These are phyloP conservation scores for Gobius niger DNA, from an alignment of 2,113 vertebrate genomes.

Conservation along the genomic window DNA sequence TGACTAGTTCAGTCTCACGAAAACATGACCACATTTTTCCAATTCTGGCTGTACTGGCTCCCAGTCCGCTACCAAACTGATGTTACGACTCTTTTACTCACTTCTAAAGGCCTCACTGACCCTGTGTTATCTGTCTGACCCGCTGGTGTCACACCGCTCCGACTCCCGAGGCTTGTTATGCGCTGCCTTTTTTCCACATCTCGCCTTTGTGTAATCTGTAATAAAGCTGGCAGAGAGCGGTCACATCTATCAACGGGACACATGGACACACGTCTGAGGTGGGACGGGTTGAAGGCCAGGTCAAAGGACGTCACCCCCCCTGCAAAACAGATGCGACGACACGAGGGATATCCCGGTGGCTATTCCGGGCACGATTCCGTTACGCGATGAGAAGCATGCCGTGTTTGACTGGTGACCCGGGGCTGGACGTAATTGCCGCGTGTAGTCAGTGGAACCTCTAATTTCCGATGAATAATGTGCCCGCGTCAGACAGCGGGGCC, in stretches of 20 bases:
- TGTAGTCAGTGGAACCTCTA: constrained; percentile 65
- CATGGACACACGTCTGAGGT: constrained; percentile 40
- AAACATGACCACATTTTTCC: no score
- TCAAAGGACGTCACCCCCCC: constrained; percentile 6
- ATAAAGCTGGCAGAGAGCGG: constrained; percentile 33
- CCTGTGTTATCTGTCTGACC: no score
- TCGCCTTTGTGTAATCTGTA: constrained; percentile 32
- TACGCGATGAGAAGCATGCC: constrained; percentile 46
- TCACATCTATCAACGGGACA: constrained; percentile 50
- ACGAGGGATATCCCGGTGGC: constrained; percentile 52
- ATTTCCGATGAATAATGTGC: constrained; percentile 76
- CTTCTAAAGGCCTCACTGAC: no score
- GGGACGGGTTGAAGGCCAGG: constrained; percentile 52
- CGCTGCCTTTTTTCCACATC: constrained; percentile 37
- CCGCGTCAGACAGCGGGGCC: constrained; percentile 48
- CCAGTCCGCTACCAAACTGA: no score
- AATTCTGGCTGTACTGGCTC: no score
- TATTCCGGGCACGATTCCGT: constrained; percentile 42
- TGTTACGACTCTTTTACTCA: no score
- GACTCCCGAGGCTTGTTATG: constrained; percentile 16
- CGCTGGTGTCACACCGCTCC: no score
- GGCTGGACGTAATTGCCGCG: constrained; percentile 66
- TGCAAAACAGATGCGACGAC: constrained; percentile 3
- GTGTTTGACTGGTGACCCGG: constrained; percentile 47
- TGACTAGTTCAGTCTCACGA: no score